These are phyloP conservation scores for Drosophila funebris DNA, from an alignment of 1,140 invertebrate genomes.

Conservation along the genomic window DNA sequence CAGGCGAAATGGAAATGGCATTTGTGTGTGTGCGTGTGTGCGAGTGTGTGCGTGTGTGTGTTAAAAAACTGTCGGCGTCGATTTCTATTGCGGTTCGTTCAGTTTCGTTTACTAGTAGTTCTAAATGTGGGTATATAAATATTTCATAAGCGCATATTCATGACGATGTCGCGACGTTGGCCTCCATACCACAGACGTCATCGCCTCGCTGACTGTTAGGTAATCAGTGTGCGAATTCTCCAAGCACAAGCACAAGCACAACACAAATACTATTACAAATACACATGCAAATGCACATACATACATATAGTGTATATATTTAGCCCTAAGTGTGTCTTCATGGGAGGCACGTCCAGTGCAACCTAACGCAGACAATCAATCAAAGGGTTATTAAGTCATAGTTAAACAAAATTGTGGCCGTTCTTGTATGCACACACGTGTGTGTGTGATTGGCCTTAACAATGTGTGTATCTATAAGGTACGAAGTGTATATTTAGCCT, in stretches of 20 bases:
- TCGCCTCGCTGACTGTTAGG: conserved; percentile 25
- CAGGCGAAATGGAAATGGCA: conserved; percentile 34
- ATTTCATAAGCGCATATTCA: conserved; percentile 54
- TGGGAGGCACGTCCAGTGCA: conserved; percentile 45
- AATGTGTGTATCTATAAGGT: conserved; percentile 1
- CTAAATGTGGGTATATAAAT: conserved; percentile 25
- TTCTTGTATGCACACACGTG: conserved; percentile 1
- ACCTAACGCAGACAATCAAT: background rate
- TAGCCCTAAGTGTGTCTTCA: conserved; percentile 2
- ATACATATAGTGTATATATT: conserved; percentile 14
- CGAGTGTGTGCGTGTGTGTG: conserved; percentile 11
- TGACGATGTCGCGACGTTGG: conserved; percentile 49
- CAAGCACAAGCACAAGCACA: conserved; percentile 19
- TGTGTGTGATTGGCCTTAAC: background rate
- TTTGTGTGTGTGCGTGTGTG: background rate
- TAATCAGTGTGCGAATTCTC: conserved; percentile 50
- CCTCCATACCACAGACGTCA: conserved; percentile 47
- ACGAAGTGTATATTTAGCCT: conserved; percentile 11
- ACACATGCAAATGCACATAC: background rate
- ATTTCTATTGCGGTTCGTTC: background rate
- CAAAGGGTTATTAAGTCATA: conserved; percentile 9
- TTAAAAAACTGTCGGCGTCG: conserved; percentile 44
- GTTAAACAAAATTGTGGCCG: background rate
- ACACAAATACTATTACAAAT: conserved; percentile 9
- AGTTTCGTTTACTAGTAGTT: conserved; percentile 13